phyloP scores from a whole-genome alignment of 2,797 vertebrate species.

The Gymnocypris eckloni region DNA sequence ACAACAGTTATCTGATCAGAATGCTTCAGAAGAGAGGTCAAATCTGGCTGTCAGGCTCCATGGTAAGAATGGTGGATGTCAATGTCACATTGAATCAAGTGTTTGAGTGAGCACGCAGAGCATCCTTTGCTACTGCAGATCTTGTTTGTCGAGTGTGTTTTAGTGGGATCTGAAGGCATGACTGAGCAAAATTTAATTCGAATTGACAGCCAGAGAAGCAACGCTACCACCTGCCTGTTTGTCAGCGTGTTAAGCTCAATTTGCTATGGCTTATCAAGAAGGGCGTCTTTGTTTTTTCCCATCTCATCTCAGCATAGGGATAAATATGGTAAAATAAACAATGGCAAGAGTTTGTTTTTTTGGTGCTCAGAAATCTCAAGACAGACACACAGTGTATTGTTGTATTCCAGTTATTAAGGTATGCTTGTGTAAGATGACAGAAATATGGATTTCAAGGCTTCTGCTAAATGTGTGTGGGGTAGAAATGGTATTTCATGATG shows the following conservation, averaged over 20 bases:
- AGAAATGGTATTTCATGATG: slow-evolving; percentile 6
- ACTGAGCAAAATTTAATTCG: slow-evolving; percentile 48
- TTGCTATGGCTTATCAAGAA: slow-evolving; percentile 52
- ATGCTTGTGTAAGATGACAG: background rate
- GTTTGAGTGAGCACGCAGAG: slow-evolving; percentile 3
- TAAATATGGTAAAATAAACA: slow-evolving; percentile 20
- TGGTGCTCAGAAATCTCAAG: slow-evolving; percentile 14
- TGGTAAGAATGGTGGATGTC: slow-evolving; percentile 7
- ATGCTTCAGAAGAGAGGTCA: slow-evolving; percentile 31
- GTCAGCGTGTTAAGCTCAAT: slow-evolving; percentile 22
- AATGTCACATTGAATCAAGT: slow-evolving; percentile 38
- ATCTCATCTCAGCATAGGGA: slow-evolving; percentile 23
- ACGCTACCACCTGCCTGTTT: slow-evolving; percentile 51
- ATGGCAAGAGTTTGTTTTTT: background rate
- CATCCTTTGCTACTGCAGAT: slow-evolving; percentile 2
- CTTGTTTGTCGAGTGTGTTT: slow-evolving; percentile 17
- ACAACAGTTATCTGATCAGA: slow-evolving; percentile 11
- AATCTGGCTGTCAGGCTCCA: slow-evolving; percentile 24
- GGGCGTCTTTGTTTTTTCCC: background rate
- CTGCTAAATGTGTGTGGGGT: background rate
- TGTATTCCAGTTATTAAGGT: background rate
- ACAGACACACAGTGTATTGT: background rate
- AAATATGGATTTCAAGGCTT: slow-evolving; percentile 1
- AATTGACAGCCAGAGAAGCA: slow-evolving; percentile 59
- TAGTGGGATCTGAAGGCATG: slow-evolving; percentile 21